phyloP scores from a whole-genome alignment of 2,888 invertebrate species.

The Drosophila parthenogenetica region DNA sequence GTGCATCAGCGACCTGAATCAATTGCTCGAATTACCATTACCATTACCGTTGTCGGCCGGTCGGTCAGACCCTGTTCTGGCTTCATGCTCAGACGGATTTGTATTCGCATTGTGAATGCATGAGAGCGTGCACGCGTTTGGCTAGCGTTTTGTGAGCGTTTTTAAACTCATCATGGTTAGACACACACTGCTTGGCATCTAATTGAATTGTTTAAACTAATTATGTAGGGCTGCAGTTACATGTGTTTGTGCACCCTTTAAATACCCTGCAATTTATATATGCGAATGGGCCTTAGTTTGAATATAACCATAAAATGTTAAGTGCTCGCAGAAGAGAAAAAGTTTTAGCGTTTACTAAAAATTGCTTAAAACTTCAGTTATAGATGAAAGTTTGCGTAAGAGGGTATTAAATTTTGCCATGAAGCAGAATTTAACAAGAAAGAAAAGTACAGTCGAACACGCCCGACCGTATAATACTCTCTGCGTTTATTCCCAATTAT shows the following conservation, averaged over 20 bases:
- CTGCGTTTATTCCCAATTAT: too few relatives aligned
- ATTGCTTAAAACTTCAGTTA: too few relatives aligned
- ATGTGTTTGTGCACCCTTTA: not conserved
- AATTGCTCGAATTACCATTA: slow-evolving; percentile 56
- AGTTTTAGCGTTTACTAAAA: not conserved
- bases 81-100: slow-evolving; percentile 51
- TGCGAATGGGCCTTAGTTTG: not conserved
- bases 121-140: slow-evolving; percentile 36
- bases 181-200: slow-evolving; percentile 5
- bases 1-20: slow-evolving; percentile 62
- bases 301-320: not conserved
- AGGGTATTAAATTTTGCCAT: too few relatives aligned
- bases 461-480: too few relatives aligned
- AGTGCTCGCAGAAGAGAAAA: not conserved
- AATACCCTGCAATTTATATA: not conserved
- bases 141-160: slow-evolving; percentile 29
- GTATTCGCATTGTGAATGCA: slow-evolving; percentile 21
- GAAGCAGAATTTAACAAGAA: too few relatives aligned
- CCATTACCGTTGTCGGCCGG: slow-evolving; percentile 40
- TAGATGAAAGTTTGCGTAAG: too few relatives aligned
- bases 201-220: slow-evolving; percentile 38
- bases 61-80: slow-evolving; percentile 33
- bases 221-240: not conserved
- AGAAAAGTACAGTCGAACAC: too few relatives aligned
- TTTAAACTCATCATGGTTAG: slow-evolving; percentile 12